Percentiles rank a stretch among this genome's conserved stretches.
Conservation (phyloP, 2,113 vertebrate species). For the Laticauda laticaudata region DNA sequence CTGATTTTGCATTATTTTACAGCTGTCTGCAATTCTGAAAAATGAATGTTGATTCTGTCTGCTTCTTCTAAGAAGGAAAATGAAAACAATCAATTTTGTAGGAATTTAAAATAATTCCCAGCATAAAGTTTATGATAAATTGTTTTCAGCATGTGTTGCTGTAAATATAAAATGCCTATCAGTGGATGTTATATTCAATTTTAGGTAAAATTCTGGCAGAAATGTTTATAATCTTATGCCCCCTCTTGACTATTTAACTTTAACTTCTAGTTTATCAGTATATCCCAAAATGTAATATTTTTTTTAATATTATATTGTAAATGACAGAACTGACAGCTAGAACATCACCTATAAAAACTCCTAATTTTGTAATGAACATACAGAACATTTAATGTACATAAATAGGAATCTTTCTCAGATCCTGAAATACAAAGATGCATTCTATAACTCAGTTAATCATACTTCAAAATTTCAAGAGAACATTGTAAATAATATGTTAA, state of each 20-base stretch:
- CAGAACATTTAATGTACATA: background rate
- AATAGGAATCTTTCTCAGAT: background rate
- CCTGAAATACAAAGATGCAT: background rate
- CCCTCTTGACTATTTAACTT: background rate
- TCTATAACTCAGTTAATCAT: background rate
- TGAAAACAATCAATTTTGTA: background rate
- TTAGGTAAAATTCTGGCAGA: background rate
- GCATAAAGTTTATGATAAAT: background rate
- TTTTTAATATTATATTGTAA: background rate
- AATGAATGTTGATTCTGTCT: background rate
- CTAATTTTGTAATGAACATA: background rate
- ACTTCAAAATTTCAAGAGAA: background rate
- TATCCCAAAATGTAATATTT: background rate
- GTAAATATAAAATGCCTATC: background rate
- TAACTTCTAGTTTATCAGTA: background rate
- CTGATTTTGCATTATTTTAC: background rate
- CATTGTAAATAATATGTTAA: background rate
- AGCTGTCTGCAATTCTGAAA: background rate
- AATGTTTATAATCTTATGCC: background rate
- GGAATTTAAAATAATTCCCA: background rate
- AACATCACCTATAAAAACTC: background rate
- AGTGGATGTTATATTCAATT: background rate
- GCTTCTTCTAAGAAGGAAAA: background rate
- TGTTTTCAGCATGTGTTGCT: background rate
- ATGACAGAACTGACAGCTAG: background rate